phyloP scores from a whole-genome alignment of 2,888 invertebrate genomes.

The Pristionchus fissidentatus region DNA sequence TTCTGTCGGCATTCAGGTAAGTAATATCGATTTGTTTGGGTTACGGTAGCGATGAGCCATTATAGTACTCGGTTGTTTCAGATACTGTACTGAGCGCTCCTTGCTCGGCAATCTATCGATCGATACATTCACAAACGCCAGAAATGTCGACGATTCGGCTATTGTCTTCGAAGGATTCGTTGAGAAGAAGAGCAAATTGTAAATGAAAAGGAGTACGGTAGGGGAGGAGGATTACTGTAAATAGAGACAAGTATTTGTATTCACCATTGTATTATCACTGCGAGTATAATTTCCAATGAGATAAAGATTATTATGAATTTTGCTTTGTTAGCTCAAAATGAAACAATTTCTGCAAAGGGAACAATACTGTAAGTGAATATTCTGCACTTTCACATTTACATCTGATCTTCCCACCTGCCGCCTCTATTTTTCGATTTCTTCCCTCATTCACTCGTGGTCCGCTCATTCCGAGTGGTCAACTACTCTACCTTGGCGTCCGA shows the following conservation, averaged over 20 bases:
- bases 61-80: background rate
- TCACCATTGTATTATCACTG: too few species aligned
- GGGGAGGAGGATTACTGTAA: slow-evolving; percentile 7
- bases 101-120: slow-evolving; percentile 56
- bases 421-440: background rate
- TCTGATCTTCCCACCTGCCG: background rate
- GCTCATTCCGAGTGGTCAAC: slow-evolving; percentile 1
- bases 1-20: slow-evolving; percentile 61
- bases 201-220: slow-evolving; percentile 10
- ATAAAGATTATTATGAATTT: too few species aligned
- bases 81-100: slow-evolving; percentile 62
- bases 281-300: too few species aligned
- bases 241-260: too few species aligned
- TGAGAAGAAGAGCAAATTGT: slow-evolving; percentile 42
- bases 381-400: too few species aligned
- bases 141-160: slow-evolving; percentile 57
- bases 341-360: too few species aligned
- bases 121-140: slow-evolving; percentile 57
- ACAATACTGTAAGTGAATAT: too few species aligned
- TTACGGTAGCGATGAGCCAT: background rate
- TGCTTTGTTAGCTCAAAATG: too few species aligned
- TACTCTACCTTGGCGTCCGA: background rate
- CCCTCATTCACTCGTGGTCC: background rate
- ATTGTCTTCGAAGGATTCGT: slow-evolving; percentile 66
- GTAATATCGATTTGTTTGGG: background rate